Conservation (phyloP, 2,888 invertebrate species). For the Machimus rusticus region DNA sequence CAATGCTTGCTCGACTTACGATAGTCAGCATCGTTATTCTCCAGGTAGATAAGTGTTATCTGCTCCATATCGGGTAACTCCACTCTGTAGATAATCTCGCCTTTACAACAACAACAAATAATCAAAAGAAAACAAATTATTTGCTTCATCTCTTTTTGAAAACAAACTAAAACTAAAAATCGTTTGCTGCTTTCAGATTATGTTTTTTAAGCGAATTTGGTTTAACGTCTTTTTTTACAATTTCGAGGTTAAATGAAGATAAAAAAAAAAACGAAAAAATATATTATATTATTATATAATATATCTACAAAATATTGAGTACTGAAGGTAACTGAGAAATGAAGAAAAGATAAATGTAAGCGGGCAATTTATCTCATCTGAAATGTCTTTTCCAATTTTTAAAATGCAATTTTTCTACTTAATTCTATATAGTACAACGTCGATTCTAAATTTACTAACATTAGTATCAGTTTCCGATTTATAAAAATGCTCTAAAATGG, state of each 20-base stretch:
- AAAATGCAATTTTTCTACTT: not conserved
- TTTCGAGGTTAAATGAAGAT: not conserved
- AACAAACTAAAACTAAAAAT: constrained; percentile 52
- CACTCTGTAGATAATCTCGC: constrained; percentile 93
- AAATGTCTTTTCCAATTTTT: constrained; percentile 11
- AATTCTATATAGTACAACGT: not conserved
- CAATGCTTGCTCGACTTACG: constrained; percentile 62
- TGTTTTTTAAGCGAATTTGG: constrained; percentile 38
- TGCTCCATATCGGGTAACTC: constrained; percentile 93
- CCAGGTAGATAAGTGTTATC: constrained; percentile 92
- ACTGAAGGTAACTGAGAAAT: not conserved
- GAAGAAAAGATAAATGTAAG: constrained; percentile 61
- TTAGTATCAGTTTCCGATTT: not conserved
- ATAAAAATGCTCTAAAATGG: no score
- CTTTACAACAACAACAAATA: constrained; percentile 62
- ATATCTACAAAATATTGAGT: constrained; percentile 18
- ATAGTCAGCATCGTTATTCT: constrained; percentile 72
- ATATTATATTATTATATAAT: not conserved
- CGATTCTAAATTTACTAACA: not conserved
- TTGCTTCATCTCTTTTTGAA: constrained; percentile 42
- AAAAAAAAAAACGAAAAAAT: not conserved
- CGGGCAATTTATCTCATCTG: not conserved
- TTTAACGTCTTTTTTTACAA: constrained; percentile 26
- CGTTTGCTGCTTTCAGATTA: constrained; percentile 51
- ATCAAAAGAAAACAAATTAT: constrained; percentile 48